phyloP scores from a whole-genome alignment of 2,888 invertebrate genomes.

The Synanthedon andrenaeformis region DNA sequence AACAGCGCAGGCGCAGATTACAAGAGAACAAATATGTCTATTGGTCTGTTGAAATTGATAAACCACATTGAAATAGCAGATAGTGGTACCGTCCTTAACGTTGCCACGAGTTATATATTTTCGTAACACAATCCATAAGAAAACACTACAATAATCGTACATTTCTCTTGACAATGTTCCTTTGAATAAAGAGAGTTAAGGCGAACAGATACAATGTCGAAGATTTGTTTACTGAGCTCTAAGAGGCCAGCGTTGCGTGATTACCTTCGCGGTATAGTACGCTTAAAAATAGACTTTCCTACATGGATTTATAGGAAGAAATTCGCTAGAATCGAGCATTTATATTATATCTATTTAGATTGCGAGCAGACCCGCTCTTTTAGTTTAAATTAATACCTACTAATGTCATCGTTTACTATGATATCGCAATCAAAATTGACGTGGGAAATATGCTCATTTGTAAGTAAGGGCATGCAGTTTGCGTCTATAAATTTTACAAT shows the following conservation, averaged over 20 bases:
- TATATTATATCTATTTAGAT: conserved; percentile 42
- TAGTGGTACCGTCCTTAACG: conserved; percentile 51
- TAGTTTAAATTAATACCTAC: conserved; percentile 55
- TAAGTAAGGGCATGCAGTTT: conserved; percentile 38
- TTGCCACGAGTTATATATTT: conserved; percentile 56
- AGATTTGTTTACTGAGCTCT: conserved; percentile 61
- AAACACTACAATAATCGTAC: conserved; percentile 64
- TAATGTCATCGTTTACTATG: conserved; percentile 62
- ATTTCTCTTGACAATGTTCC: conserved; percentile 67
- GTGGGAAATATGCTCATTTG: conserved; percentile 68
- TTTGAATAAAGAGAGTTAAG: conserved; percentile 66
- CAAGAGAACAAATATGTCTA: conserved; percentile 41
- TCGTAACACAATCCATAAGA: conserved; percentile 65
- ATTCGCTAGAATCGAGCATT: conserved; percentile 21
- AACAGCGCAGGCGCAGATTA: conserved; percentile 40
- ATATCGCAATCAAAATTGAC: conserved; percentile 66
- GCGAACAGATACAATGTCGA: conserved; percentile 63
- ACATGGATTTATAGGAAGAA: conserved; percentile 31
- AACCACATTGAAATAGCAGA: conserved; percentile 55
- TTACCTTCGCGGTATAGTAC: conserved; percentile 26
- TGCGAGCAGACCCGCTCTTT: conserved; percentile 32
- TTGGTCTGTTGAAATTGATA: conserved; percentile 55
- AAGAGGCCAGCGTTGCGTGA: conserved; percentile 52
- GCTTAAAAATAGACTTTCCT: conserved; percentile 44
- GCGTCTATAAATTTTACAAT: conserved; percentile 59